Evolutionary conservation across 2,113 vertebrate species (phyloP), one percentile per base, ranked within the genome.

Genomic region (Willisornis vidua): DNA sequence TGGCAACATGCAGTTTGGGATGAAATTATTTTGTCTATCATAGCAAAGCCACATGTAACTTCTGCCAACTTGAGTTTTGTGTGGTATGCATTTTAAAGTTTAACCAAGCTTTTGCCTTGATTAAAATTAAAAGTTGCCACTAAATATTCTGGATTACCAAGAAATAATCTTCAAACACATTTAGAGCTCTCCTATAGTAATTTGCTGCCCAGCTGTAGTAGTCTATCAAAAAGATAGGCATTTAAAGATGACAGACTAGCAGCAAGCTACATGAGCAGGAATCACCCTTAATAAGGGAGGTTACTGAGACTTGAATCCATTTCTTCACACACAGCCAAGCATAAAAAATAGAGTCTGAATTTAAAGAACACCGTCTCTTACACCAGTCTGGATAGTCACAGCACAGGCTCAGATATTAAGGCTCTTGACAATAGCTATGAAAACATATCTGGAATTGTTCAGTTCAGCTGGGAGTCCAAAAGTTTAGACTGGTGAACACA

Each of bases 301-400:
- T 43, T 49, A 67, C 35, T 49, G 71, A 49, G 9, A 39, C 26
- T 54, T 68, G 20, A 85, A 82, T 65, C 35, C 13, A 18, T 61
- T 70, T 75, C 54, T 81, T 77, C 59, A 73, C 5, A 54, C 43
- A 22, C 18, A 49, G 7, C 31, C 37, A 9, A 46, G 28, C 11
- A 6, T 45, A 72, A 66, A 45, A 75, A 80, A 52, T 67, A 33
- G 43, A 49, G 12, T 45, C 49, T 63, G 18, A 24, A 45, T 63
- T 58, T 35, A 87, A 58, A 52, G 39, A 58, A 28, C 12, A 41
- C 35, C 7, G 2, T 58, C 16, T 77, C 26, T 58, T 66, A 18
- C 14, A 71, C 23, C 10, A 46, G 7, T 55, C 26, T 66, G 41
- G 26, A 33, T 46, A 66, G 12, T 26, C 67, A 18, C 0, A 0